A percentile compares a stretch with the other conserved stretches of the same genome.
phyloP scores from a whole-genome alignment of 92 coral and sea anemone genomes.

The Porites cylindrica region DNA sequence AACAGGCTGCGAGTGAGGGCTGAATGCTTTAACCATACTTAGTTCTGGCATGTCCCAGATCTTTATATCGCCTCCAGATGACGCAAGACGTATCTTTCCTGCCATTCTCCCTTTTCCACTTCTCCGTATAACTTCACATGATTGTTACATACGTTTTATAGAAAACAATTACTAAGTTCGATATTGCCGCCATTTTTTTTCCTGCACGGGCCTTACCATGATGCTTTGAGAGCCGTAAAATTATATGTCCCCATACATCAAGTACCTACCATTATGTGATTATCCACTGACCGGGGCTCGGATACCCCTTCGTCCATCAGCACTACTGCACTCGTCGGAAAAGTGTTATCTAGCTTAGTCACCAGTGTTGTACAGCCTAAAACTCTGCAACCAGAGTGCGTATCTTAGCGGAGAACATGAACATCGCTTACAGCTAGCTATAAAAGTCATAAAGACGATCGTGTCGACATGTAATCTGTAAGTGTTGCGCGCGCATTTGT shows the following conservation, averaged over 20 bases:
- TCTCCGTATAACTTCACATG: slow-evolving; percentile 37
- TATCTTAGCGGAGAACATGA: no score
- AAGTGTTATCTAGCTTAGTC: no score
- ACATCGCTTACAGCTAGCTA: no score
- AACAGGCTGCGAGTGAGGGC: slow-evolving; percentile 85
- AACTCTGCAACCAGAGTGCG: no score
- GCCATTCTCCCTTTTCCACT: slow-evolving; percentile 67
- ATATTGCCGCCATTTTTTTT: slow-evolving; percentile 84
- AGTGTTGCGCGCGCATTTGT: no score
- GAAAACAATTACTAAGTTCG: slow-evolving; percentile 21
- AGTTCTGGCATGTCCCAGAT: slow-evolving; percentile 94
- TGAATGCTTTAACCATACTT: slow-evolving; percentile 69
- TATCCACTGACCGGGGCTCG: slow-evolving; percentile 14
- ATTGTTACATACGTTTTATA: slow-evolving; percentile 29
- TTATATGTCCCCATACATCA: background rate
- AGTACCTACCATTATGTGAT: background rate
- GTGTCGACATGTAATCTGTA: no score
- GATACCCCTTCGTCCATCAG: background rate
- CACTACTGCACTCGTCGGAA: no score
- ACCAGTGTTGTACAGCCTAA: no score
- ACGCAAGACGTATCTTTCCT: slow-evolving; percentile 82
- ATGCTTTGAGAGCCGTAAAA: slow-evolving; percentile 52
- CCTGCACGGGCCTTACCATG: slow-evolving; percentile 43
- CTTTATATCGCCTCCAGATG: slow-evolving; percentile 94
- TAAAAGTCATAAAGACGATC: no score